Base-by-base conservation (phyloP, 1,140 invertebrate species). In the Charaxes varanes region DNA sequence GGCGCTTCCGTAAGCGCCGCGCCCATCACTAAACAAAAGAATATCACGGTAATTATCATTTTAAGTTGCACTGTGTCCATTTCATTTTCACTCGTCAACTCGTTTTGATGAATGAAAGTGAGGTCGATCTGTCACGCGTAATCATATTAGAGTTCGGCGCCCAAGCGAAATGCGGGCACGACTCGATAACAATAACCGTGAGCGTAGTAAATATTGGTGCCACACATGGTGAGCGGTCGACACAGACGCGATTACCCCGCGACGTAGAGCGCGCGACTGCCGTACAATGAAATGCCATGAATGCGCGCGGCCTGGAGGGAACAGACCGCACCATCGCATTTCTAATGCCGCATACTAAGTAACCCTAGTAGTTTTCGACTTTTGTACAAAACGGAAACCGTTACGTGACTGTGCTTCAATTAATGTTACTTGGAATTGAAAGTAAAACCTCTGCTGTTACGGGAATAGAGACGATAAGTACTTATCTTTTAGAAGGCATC, bases 21-120 rank as follows among this genome's bases (percentile, higher is more conserved):
- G 68, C 74, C 73, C 79, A 76, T 73, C 74, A 80, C 77, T 57
- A 78, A 72, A 80, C 74, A 81, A 77, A 80, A 78, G 55, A 81
- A 65, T 70, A 79, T 70, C 66, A 64, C 69, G 64, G 54, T 67
- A 64, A 77, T 73, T 71, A 81, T 73, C 80, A 84, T 81, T 80
- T 68, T 78, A 74, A 71, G 50, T 53, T 55, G 59, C 74, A 78
- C 76, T 68, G 60, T 71, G 68, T 76, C 65, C 73, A 79, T 79
- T 47, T 69, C 76, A 83, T 80, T 73, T 73, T 82, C 66, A 80
- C 76, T 76, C 53, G 64, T 74, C 64, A 70, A 64, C 66, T 66
- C 46, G 51, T 67, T 66, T 56, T 57, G 31, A 55, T 66, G 58
- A 76, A 74, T 64, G 61, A 60, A 61, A 62, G 51, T 70, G 31